phyloP scores from a whole-genome alignment of 2,797 vertebrate genomes.

The Acanthopagrus latus region DNA sequence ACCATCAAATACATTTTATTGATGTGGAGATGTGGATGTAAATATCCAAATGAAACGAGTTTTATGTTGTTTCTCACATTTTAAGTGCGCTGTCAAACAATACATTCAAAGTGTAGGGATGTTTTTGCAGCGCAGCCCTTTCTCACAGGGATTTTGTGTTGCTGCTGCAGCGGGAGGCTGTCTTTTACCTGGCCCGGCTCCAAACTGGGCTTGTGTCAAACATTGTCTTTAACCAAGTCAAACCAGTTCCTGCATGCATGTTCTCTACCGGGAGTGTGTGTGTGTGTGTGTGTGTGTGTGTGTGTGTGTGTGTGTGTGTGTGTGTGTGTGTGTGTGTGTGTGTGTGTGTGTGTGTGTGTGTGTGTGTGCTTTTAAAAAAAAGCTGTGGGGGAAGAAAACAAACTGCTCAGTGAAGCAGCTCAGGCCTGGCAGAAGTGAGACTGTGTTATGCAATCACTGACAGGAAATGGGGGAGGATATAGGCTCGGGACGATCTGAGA shows the following conservation, averaged over 20 bases:
- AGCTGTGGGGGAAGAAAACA: conserved; percentile 14
- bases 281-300: neutral
- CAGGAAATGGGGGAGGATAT: conserved; percentile 73
- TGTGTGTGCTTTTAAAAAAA: neutral
- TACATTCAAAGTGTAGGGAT: neutral
- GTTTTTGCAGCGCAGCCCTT: conserved; percentile 18
- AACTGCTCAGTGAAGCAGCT: conserved; percentile 30
- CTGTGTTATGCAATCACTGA: conserved; percentile 66
- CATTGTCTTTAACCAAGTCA: conserved; percentile 32
- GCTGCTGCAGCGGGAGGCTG: conserved; percentile 14
- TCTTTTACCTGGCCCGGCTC: conserved; percentile 13
- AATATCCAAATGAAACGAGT: neutral
- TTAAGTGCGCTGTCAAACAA: neutral
- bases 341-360: neutral
- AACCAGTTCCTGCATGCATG: conserved; percentile 38
- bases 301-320: neutral
- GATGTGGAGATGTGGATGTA: neutral
- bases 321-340: neutral
- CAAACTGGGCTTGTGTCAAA: conserved; percentile 12
- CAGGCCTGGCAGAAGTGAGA: conserved; percentile 64
- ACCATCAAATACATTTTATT: neutral
- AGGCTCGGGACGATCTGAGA: conserved; percentile 33
- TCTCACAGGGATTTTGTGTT: conserved; percentile 39
- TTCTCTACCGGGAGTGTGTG: neutral
- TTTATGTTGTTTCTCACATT: neutral